Evolutionary conservation across 2,113 vertebrate species (phyloP), one percentile per base, ranked within the genome.

Genomic region (Ciconia boyciana): DNA sequence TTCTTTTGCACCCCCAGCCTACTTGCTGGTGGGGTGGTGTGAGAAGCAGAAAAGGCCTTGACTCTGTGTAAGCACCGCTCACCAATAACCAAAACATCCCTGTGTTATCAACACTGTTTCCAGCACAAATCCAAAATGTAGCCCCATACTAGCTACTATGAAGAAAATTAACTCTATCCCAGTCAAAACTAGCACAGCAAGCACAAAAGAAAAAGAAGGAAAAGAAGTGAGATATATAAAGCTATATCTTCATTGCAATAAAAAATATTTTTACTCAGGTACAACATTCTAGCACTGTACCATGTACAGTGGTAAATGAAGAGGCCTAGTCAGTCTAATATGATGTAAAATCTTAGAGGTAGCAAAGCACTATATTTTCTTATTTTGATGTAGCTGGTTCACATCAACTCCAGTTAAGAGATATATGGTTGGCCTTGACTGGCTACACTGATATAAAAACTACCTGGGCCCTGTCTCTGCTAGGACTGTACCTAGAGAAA

Each of bases 161-260:
- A 55, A 55, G 54, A 55, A 55, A 32, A 32, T 55, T 32, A 32
- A 55, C 26, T 52, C 51, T 52, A 52, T 16, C 51, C 51, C 51
- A 52, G 51, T 14, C 51, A 52, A 52, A 52, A 52, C 10, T 17
- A 32, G 55, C 55, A 57, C 11, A 57, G 17, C 55, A 85, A 85
- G 68, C 87, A 94, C 90, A 95, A 78, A 74, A 95, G 49, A 34
- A 91, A 89, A 70, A 75, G 43, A 90, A 92, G 49, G 57, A 10
- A 44, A 78, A 75, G 54, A 90, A 61, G 20, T 52, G 25, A 90
- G 29, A 91, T 58, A 55, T 11, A 91, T 51, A 69, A 89, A 93
- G 39, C 90, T 83, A 1, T 72, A 60, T 72, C 36, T 92, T 94
- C 66, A 65, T 41, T 54, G 77, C 87, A 94, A 65, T 92, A 93